Evolutionary conservation across 2,113 vertebrate species (phyloP), one percentile per base, ranked within the genome.

Genomic region (Dasyurus viverrinus): DNA sequence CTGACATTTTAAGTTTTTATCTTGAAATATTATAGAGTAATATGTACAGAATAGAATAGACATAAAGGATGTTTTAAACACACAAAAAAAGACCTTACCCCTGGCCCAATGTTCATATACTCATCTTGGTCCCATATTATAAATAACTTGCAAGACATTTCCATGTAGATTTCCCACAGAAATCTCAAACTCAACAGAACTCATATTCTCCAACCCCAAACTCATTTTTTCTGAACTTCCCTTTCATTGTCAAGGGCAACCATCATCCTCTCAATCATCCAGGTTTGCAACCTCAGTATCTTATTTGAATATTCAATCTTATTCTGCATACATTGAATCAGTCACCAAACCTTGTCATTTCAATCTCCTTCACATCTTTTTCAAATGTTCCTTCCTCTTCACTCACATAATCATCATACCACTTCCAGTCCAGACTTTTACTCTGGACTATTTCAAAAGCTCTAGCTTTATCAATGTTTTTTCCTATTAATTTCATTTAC

Each of bases 11-110:
- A n/a, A 96, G 96, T 52, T 97, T 57, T 92, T 42, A 84, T 76
- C 55, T 94, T 68, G 92, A 96, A 95, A 92, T 10, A n/a, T 76
- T 94, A 14, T 76, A 96, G 96, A 92, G 54, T 97, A 97, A 95
- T 96, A 96, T 93, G 89, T 92, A 23, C 93, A 92, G 95, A 94
- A 60, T 26, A 90, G 91, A 97, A 94, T 95, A 95, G 95, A 25
- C 90, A 50, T 92, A 92, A 94, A 55, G 96, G 94, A 95, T 93
- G n/a, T 36, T 30, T 8, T 92, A 94, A 95, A 5, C 30, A 42
- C 42, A n/a, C 7, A 48, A 84, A 76, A 76, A 84, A 23, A 84
- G 68, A 2, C 16, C 68, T 84, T 19, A n/a, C n/a, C n/a, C 19
- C 19, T 76, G 2, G 6, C 68, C 60, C 30, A 76, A n/a, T n/a